These are phyloP conservation scores for Himantopus leucocephalus DNA, from an alignment of 2,113 vertebrate genomes.

Conservation along the genomic window DNA sequence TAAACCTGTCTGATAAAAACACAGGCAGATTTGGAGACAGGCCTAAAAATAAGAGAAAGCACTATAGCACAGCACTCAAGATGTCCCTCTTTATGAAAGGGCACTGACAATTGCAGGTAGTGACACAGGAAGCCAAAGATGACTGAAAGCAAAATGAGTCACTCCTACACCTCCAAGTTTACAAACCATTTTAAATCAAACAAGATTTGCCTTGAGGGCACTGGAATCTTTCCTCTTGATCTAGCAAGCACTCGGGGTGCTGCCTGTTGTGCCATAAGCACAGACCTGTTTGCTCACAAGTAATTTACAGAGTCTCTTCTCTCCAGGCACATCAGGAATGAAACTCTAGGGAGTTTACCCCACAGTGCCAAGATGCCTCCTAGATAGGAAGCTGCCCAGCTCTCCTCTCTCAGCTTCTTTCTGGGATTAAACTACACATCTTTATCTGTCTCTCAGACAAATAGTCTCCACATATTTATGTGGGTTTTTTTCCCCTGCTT, in stretches of 20 bases:
- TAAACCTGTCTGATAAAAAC: neutral
- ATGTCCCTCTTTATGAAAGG: neutral
- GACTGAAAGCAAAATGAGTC: neutral
- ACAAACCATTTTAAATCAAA: neutral
- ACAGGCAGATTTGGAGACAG: neutral
- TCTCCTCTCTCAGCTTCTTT: neutral
- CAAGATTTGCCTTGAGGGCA: neutral
- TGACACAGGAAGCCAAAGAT: neutral
- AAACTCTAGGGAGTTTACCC: neutral
- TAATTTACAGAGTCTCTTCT: neutral
- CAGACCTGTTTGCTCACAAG: neutral
- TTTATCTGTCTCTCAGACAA: neutral
- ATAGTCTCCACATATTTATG: neutral
- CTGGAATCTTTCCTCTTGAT: neutral
- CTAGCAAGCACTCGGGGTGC: neutral
- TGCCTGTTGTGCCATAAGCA: neutral
- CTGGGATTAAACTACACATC: neutral
- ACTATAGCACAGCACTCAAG: neutral
- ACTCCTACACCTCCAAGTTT: neutral
- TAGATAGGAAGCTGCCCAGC: neutral
- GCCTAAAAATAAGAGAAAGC: neutral
- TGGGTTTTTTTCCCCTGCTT: accelerated
- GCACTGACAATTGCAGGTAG: neutral
- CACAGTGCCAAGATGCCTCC: neutral
- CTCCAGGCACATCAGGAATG: neutral